A percentile compares a stretch with the other conserved stretches of the same genome.
Evolutionary conservation across 1,140 invertebrate genomes (phyloP).

Genomic region (Atta colombica): DNA sequence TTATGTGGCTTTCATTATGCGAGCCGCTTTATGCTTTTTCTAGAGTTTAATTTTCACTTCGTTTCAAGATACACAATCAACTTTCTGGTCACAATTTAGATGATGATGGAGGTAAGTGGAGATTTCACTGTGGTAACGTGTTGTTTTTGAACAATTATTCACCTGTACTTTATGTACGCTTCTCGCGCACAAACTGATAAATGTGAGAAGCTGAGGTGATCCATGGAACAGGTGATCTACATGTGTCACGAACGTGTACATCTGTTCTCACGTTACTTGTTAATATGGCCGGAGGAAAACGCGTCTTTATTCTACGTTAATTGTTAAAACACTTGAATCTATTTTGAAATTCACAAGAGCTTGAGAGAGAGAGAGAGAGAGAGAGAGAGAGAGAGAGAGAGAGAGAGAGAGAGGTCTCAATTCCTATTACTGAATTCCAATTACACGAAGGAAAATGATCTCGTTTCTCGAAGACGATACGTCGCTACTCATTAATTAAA

Average conservation of each 20-base stretch:
- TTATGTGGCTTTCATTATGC: too few species aligned
- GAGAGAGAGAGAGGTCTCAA: not conserved
- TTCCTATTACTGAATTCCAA: not conserved
- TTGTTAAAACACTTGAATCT: not conserved
- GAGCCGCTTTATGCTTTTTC: too few species aligned
- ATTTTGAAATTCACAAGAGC: not conserved
- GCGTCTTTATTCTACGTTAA: not conserved
- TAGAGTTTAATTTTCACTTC: too few species aligned
- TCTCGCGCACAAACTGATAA: not conserved
- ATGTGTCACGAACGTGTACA: not conserved
- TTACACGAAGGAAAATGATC: not conserved
- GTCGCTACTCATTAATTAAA: not conserved
- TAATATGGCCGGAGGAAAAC: not conserved
- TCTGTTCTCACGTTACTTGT: not conserved
- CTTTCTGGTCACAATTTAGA: too few species aligned
- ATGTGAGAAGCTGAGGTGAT: not conserved
- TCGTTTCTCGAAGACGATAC: not conserved
- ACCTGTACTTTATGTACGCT: not conserved
- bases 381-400: not conserved
- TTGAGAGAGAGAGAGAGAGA: not conserved
- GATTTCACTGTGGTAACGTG: not conserved
- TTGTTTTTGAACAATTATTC: slow-evolving; percentile 13
- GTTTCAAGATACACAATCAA: too few species aligned
- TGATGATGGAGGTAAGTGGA: not conserved
- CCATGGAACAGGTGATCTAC: not conserved